These are phyloP conservation scores for Heterodera carotae DNA, from an alignment of 1,140 invertebrate genomes.

Conservation along the genomic window DNA sequence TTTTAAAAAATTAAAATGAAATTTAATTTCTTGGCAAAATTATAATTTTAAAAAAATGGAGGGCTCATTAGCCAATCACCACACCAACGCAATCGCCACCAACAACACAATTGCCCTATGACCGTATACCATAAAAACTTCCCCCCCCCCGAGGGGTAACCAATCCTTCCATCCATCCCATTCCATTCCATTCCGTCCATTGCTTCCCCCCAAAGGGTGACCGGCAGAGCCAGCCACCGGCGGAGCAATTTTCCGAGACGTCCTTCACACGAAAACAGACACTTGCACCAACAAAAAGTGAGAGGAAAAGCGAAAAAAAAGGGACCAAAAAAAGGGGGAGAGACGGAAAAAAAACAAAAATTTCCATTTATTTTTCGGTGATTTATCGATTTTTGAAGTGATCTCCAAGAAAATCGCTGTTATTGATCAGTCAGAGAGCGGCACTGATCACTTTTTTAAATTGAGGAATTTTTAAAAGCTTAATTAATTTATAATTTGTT, in stretches of 20 bases:
- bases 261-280: not conserved
- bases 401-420: too few relatives aligned
- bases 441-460: too few relatives aligned
- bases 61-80: not conserved
- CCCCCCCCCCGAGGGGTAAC: too few relatives aligned
- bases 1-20: too few relatives aligned
- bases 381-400: too few relatives aligned
- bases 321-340: not conserved
- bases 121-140: not conserved
- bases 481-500: too few relatives aligned
- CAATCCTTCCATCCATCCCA: too few relatives aligned
- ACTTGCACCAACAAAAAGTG: not conserved
- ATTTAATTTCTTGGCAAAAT: too few relatives aligned
- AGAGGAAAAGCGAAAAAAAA: not conserved
- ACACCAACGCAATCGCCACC: not conserved
- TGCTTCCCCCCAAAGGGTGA: not conserved
- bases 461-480: too few relatives aligned
- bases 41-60: too few relatives aligned
- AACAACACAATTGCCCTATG: not conserved
- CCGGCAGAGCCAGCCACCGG: not conserved
- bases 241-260: not conserved
- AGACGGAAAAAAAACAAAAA: not conserved
- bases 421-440: too few relatives aligned
- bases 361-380: too few relatives aligned
- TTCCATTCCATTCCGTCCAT: not conserved